Percentiles rank a stretch among this genome's conserved stretches.
Conservation (phyloP, 2,113 vertebrate genomes). For the Nycticorax nycticorax region DNA sequence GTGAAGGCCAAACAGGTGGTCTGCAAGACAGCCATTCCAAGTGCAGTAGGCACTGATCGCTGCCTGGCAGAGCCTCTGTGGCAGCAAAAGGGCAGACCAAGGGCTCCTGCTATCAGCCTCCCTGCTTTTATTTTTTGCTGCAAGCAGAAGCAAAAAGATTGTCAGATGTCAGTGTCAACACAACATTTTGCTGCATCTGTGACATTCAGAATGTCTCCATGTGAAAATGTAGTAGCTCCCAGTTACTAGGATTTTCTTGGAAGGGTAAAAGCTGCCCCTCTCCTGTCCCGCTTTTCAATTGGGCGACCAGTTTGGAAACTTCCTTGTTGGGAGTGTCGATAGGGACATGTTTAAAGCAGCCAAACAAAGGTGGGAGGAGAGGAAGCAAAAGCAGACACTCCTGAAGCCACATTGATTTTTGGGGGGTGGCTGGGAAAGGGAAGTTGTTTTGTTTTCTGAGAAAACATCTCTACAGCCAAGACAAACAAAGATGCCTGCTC, state of each 20-base stretch:
- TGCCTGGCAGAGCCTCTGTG: background rate
- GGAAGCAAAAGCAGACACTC: background rate
- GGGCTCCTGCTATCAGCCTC: background rate
- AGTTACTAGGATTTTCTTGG: background rate
- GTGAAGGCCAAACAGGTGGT: background rate
- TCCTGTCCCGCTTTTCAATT: background rate
- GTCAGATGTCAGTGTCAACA: background rate
- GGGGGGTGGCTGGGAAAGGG: background rate
- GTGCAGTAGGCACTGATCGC: fast-evolving
- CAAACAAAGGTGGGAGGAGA: background rate
- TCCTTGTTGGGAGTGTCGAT: background rate
- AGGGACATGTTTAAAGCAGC: background rate
- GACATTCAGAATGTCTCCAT: background rate
- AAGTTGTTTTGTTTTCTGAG: constrained; percentile 45
- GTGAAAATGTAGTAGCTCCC: background rate
- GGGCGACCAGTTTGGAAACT: background rate
- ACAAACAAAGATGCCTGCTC: constrained; percentile 14
- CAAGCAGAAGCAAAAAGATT: background rate
- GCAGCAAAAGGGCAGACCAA: background rate
- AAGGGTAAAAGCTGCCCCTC: background rate
- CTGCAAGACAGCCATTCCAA: background rate
- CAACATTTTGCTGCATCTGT: background rate
- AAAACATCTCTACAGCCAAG: constrained; percentile 30
- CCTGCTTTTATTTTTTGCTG: background rate
- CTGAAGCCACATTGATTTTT: background rate